Base-by-base conservation (phyloP, 2,888 invertebrate species). In the Papilio elwesi region DNA sequence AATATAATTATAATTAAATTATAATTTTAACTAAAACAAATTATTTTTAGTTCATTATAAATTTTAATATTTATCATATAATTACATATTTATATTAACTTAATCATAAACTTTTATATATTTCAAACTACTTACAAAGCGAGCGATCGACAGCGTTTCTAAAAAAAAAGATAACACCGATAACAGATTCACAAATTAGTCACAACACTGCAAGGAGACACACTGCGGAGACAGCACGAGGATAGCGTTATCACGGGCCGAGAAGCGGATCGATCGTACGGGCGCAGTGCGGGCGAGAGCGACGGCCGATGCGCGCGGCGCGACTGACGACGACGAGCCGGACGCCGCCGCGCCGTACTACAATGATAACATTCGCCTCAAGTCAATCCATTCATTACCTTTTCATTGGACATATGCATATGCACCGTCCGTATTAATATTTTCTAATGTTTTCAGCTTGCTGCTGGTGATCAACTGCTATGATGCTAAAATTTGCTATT, bases 241-340 rank as follows among this genome's bases (percentile, higher is more conserved):
- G 87, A 88, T 88, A 90, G 77, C 83, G 87, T 87, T 88, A 88
- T 88, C 87, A 88, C 82, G 78, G 78, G 83, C 83, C 84, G 82
- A 82, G 86, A 86, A 88, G 85, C 88, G 87, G 90, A 93, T 93
- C 93, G 93, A 93, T 93, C 85, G 87, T 87, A 87, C 85, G 86
- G 87, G 87, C 86, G 85, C 79, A 82, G 78, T 72, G 79, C 80
- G 79, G 77, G 59, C 79, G 82, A 84, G 85, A 83, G 83, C 76
- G 82, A 79, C 79, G 80, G 79, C 78, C 87, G 86, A 85, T 84
- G 91, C 83, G 90, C 92, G 90, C 90, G 86, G 83, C 88, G 85
- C 90, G 86, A 91, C 91, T 90, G 90, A 52, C 53, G 36, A 16
- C 10, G n/a, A n/a, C 47, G 81, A 81, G 78, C n/a, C n/a, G 59